Conservation (phyloP, 2,888 invertebrate genomes). For the Cotesia congregata region DNA sequence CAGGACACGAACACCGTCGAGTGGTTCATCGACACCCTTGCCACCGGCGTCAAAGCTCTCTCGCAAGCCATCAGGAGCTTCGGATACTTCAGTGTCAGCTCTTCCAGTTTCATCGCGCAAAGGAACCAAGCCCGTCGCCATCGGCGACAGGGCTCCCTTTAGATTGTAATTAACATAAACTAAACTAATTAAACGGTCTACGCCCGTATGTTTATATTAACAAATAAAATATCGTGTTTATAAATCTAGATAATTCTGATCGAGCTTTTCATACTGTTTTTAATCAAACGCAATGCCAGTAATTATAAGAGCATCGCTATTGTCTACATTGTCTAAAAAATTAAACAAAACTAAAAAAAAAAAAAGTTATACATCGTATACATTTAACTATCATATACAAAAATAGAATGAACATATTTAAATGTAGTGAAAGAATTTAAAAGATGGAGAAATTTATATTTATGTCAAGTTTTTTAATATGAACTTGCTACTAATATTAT, state of each 20-base stretch:
- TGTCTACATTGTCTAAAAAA: slow-evolving; percentile 31
- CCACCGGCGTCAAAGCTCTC: slow-evolving; percentile 77
- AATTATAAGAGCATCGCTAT: slow-evolving; percentile 14
- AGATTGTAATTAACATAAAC: slow-evolving; percentile 61
- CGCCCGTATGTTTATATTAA: slow-evolving; percentile 6
- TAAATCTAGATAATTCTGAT: slow-evolving; percentile 1
- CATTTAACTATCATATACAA: slow-evolving; percentile 8
- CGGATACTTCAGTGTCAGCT: slow-evolving; percentile 75
- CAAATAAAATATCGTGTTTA: neutral
- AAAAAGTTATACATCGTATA: neutral
- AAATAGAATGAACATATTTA: slow-evolving; percentile 26
- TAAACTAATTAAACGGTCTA: slow-evolving; percentile 30
- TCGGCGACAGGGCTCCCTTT: slow-evolving; percentile 69
- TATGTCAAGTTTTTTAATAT: slow-evolving; percentile 12
- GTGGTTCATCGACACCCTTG: slow-evolving; percentile 80
- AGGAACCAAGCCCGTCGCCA: slow-evolving; percentile 66
- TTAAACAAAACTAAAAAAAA: slow-evolving; percentile 7
- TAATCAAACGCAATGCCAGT: slow-evolving; percentile 29
- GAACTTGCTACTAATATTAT: neutral
- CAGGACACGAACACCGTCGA: slow-evolving; percentile 83
- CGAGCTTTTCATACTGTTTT: slow-evolving; percentile 36
- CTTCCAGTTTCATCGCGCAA: slow-evolving; percentile 72
- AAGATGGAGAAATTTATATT: slow-evolving; percentile 19
- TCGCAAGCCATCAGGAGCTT: slow-evolving; percentile 79
- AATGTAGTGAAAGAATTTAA: neutral